Conservation (phyloP, 2,888 invertebrate species). For the Melolontha melolontha region DNA sequence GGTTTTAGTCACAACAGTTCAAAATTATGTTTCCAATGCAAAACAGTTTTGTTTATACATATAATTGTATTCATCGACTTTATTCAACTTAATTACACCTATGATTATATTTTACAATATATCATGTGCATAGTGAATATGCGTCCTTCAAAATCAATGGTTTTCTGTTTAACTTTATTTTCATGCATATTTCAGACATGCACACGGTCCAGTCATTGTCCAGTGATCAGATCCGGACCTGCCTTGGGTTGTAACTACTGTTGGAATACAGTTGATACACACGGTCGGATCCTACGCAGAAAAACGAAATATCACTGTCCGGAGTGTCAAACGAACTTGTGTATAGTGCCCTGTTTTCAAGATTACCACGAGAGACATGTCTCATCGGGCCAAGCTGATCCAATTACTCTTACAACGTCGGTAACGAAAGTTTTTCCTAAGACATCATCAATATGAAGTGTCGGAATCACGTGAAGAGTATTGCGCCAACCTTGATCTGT, state of each 20-base stretch:
- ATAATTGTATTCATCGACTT: too few relatives aligned
- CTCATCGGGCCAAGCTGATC: constrained; percentile 58
- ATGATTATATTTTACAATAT: too few relatives aligned
- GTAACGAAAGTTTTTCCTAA: constrained; percentile 64
- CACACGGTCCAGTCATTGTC: constrained; percentile 82
- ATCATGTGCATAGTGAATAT: too few relatives aligned
- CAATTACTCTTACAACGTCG: constrained; percentile 59
- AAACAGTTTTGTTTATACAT: too few relatives aligned
- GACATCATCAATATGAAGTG: constrained; percentile 63
- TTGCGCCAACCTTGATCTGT: constrained; percentile 40
- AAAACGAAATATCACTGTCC: constrained; percentile 93
- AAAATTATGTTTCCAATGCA: too few relatives aligned
- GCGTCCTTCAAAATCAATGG: too few relatives aligned
- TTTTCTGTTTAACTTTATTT: too few relatives aligned
- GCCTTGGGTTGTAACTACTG: constrained; percentile 90
- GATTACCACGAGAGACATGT: constrained; percentile 79
- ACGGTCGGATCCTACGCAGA: constrained; percentile 83
- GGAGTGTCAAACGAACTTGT: constrained; percentile 88
- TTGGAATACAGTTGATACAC: constrained; percentile 89
- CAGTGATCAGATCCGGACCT: constrained; percentile 84
- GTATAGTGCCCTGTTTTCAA: constrained; percentile 91
- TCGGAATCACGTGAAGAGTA: constrained; percentile 22
- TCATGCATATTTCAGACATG: constrained; percentile 59
- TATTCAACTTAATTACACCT: too few relatives aligned
- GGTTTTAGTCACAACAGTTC: too few relatives aligned